Base-by-base conservation (phyloP, 2,113 vertebrate genomes). In the Campylomormyrus tamandua region DNA sequence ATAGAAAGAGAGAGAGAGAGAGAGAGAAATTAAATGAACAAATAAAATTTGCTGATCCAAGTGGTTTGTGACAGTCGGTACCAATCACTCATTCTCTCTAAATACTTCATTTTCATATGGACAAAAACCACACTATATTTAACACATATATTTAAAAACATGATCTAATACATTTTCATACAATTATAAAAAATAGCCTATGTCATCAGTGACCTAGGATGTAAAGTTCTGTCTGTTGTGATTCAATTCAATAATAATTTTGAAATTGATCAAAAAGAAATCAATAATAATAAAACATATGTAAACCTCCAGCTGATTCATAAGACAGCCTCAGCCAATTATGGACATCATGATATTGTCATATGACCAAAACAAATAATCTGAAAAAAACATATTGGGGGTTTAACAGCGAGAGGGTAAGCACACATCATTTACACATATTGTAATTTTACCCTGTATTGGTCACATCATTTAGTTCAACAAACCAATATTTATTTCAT, bases 401-500 rank as follows among this genome's bases (percentile, higher is more conserved):
- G 49, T 11, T 48, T 7, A 19, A 17, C 87, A 88, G 53, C 31
- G 85, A 87, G 19, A 15, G 39, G 35, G 56, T n/a, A 42, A 66
- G 35, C 56, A 88, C 13, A 53, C 86, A 53, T 39, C n/a, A 88
- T 84, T 84, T 84, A n/a, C 35, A 62, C 31, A 42, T 62, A 15
- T 19, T 52, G 24, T 52, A 31, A 52, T 58, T 56, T 42, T 88
- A 62, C 52, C 87, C 35, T 88, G 87, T 66, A n/a, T 31, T 53
- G 49, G 52, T 35, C 31, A 45, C 52, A 92, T 62, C 89, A 58
- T 91, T 92, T 90, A 89, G 89, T 91, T 90, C 87, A 53, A 93
- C 95, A 96, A 94, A 95, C 90, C 90, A 74, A 87, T 91, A 77
- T 90, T 90, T 90, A 89, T 87, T 90, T 87, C 83, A 83, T 90